Conservation (phyloP, 2,888 invertebrate genomes). For the Cheilosia scutellata region DNA sequence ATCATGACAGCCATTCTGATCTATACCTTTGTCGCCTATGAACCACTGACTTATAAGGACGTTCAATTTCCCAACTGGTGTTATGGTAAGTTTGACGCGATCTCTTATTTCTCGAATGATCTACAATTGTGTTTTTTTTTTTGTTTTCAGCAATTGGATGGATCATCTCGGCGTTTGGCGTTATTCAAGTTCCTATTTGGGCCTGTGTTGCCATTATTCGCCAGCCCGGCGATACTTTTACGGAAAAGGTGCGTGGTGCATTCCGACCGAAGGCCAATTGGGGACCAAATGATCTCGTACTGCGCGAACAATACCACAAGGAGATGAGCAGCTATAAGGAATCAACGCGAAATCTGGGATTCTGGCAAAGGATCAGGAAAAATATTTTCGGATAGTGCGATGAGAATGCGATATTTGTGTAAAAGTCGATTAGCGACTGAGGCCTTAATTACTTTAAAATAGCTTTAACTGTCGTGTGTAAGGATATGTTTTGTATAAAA, state of each 20-base stretch:
- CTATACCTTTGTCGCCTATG: constrained; percentile 88
- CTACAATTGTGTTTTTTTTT: no score
- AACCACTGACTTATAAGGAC: constrained; percentile 87
- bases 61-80: constrained; percentile 87
- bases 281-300: constrained; percentile 85
- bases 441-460: constrained; percentile 34
- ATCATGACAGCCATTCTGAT: constrained; percentile 89
- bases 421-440: constrained; percentile 17
- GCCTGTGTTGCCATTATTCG: constrained; percentile 81
- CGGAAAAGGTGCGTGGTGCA: constrained; percentile 83
- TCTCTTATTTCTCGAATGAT: no score
- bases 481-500: constrained; percentile 46
- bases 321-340: constrained; percentile 79
- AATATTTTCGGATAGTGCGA: constrained; percentile 80
- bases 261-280: constrained; percentile 85
- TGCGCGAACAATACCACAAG: constrained; percentile 85
- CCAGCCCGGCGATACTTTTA: constrained; percentile 80
- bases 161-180: constrained; percentile 85
- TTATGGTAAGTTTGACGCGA: constrained; percentile 85
- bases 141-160: constrained; percentile 83
- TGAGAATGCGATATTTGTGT: no score
- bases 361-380: constrained; percentile 80
- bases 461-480: constrained; percentile 43
- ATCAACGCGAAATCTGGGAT: constrained; percentile 77
- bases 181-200: constrained; percentile 85